Conservation (phyloP, 2,113 vertebrate species). For the Uria aalge region DNA sequence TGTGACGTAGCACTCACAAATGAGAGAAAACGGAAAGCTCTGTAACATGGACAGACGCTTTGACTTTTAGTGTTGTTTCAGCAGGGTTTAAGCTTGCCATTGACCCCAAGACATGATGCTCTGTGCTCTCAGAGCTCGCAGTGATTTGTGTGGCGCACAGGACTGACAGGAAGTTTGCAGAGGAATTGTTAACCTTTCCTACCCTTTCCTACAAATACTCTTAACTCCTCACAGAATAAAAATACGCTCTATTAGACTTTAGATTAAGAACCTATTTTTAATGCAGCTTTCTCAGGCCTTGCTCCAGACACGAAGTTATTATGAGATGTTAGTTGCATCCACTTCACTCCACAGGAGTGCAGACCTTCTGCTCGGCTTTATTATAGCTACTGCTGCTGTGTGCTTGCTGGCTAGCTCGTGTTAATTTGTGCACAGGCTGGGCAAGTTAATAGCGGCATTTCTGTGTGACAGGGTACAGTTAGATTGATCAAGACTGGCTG, state of each 20-base stretch:
- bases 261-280: not conserved
- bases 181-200: constrained; percentile 2
- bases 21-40: not conserved
- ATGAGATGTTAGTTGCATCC: not conserved
- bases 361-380: not conserved
- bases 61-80: not conserved
- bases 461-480: not conserved
- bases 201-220: not conserved
- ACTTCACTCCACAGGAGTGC: not conserved
- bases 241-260: not conserved
- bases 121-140: not conserved
- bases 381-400: not conserved
- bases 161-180: not conserved
- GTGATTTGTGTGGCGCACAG: not conserved
- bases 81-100: not conserved
- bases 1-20: not conserved
- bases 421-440: not conserved
- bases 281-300: not conserved
- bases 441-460: not conserved
- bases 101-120: not conserved
- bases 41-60: not conserved
- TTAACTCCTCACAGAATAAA: not conserved
- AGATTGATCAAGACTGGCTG: not conserved
- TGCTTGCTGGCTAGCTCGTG: not conserved
- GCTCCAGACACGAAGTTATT: not conserved